Evolutionary conservation across 2,113 vertebrate species (phyloP), one percentile per base, ranked within the genome.

Genomic region (Colinus virginianus): DNA sequence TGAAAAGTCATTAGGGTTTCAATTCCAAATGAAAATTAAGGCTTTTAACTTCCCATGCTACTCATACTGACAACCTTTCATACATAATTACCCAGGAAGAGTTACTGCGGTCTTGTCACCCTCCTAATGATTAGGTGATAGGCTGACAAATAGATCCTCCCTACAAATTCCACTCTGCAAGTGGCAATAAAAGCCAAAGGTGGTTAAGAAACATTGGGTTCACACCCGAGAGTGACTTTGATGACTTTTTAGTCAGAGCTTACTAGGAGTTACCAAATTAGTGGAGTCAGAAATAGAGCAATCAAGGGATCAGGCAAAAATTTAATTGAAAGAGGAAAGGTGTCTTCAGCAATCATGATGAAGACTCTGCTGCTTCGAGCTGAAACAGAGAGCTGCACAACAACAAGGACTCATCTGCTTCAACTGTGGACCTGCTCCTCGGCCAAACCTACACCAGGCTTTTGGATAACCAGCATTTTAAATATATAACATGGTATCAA

Each of bases 61-160:
- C 74, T 96, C 64, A 95, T 36, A 90, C 85, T 93, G 88, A 92
- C 87, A 85, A 79, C 5, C 84, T 72, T 92, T 96, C 96, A 93
- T 84, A 94, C 26, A 70, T 94, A 92, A 94, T 71, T 94, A 91
- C 95, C 64, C 43, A 88, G 90, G 77, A 97, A 97, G 84, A 95
- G 82, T 96, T 95, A 95, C 86, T 84, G 46, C 12, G 0, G 90
- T 77, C 94, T 91, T 93, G 92, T 93, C 93, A 96, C 80, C 61
- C 84, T 94, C 69, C 93, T 68, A 93, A 94, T 5, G 8, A 62
- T 23, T 93, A 14, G 8, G 66, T 72, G 90, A 84, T 92, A 94
- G 1, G 0, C 72, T 91, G 88, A 95, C 90, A 95, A 93, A 93
- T 20, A 95, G 68, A 90, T 79, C 93, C 88, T 92, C 72, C 95